Base-by-base conservation (phyloP, 2,113 vertebrate genomes). In the Larimichthys polyactis region DNA sequence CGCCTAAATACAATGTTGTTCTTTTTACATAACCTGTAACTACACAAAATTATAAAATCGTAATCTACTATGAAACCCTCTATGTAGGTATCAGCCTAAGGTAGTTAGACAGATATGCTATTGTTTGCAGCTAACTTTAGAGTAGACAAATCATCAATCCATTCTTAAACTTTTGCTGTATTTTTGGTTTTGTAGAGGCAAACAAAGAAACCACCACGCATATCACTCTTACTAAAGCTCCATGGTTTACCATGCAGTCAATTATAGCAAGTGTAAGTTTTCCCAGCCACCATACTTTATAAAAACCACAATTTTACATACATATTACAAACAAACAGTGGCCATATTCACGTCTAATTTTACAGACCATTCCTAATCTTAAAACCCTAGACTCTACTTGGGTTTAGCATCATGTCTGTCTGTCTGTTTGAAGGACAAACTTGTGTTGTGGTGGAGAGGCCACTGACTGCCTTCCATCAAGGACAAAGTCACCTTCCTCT, bases 401-500 rank as follows among this genome's bases (percentile, higher is more conserved):
- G n/a, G 10, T 24, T 75, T 67, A n/a, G 29, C 43, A 32, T 69
- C 70, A 66, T 10, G 24, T 71, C 15, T 62, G 46, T 71, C 15
- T 62, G 46, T 40, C 59, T 84, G 46, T 75, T 64, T 75, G 63
- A 75, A 59, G 58, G 40, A 29, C 65, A 71, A 70, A 54, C 70
- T 57, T 32, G 67, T 71, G 55, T 87, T 84, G 68, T 73, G 73
- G 69, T 57, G 78, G 69, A 74, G 84, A 72, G 89, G 78, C 68
- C 84, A 77, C 65, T 76, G 79, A 87, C 75, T 81, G 82, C 71
- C 84, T 90, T 86, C 78, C 85, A 89, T 91, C 89, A 93, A 92
- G 92, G 90, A 92, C 92, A 88, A 69, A 76, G 77, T 91, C 89
- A 91, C 90, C 90, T 92, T 92, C 73, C 90, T 88, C 82, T 78